A percentile compares a stretch with the other conserved stretches of the same genome.
Evolutionary conservation across 2,888 invertebrate genomes (phyloP).

Genomic region (Brachylomia viminalis): DNA sequence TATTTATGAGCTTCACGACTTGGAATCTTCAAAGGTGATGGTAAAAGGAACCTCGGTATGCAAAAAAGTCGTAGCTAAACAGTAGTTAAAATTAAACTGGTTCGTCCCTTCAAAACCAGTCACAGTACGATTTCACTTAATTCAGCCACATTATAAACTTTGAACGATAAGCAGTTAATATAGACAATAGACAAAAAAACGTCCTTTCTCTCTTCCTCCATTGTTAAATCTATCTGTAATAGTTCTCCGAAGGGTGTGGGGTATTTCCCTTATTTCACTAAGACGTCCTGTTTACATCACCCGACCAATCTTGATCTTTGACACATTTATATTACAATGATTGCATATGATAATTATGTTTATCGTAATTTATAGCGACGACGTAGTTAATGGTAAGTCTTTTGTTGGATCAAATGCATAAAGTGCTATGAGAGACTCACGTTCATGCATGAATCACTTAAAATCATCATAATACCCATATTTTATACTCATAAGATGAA

Average conservation of each 20-base stretch:
- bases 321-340: conserved; percentile 57
- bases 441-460: conserved; percentile 39
- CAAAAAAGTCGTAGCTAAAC: background rate
- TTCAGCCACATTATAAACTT: background rate
- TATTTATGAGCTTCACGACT: background rate
- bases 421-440: conserved; percentile 22
- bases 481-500: conserved; percentile 32
- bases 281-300: conserved; percentile 39
- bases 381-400: conserved; percentile 47
- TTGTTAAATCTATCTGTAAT: conserved; percentile 34
- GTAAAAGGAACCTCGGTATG: background rate
- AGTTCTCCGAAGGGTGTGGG: conserved; percentile 34
- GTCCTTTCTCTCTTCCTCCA: conserved; percentile 11
- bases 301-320: conserved; percentile 69
- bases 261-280: conserved; percentile 42
- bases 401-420: conserved; percentile 52
- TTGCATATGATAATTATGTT: conserved; percentile 66
- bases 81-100: background rate
- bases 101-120: background rate
- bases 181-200: background rate
- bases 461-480: conserved; percentile 33
- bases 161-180: conserved; percentile 8
- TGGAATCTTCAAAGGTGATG: background rate
- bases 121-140: conserved; percentile 5
- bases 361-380: conserved; percentile 53